Base-by-base conservation (phyloP, 2,113 vertebrate genomes). In the Ibidorhyncha struthersii region DNA sequence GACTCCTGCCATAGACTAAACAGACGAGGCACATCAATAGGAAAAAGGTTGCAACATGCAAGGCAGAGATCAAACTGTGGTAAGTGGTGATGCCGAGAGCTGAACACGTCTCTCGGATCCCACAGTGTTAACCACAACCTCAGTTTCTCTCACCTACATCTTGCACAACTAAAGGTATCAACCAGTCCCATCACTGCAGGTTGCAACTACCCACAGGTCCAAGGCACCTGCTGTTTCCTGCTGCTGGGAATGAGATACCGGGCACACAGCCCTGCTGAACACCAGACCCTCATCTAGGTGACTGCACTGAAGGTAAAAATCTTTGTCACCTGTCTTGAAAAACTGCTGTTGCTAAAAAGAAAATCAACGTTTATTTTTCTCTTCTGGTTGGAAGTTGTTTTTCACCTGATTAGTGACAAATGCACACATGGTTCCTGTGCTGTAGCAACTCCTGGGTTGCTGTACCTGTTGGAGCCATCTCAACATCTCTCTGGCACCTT, bases 1-100 rank as follows among this genome's bases (percentile, higher is more conserved):
- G 83, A 19, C 62, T 93, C 56, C 55, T 78, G 82, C 38, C 38
- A 15, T 16, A 73, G 70, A 82, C 70, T 65, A 53, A 56, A 80
- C 9, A 67, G 82, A 27, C 0, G 0, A 82, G 53, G 36, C 0
- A 0, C 7, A 21, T 56, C 74, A 72, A 53, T 53, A 76, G 87
- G 58, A 85, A 91, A 94, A 93, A 72, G 30, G 19, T 79, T 94
- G 71, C 49, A 93, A 58, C 43, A 49, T 10, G 14, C 20, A 45
- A 88, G 65, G 38, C 47, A 72, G 66, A 76, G 49, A 72, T 59
- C 32, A 49, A 71, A 53, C 74, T 0, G 0, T 22, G 12, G 53
- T 32, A 45, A 47, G 43, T 27, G 62, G 40, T 0, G 0, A 43
- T 43, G 49, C 38, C 82, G 66, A 67, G 56, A 85, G 52, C 20